Percentiles rank a stretch among this genome's conserved stretches.
These are phyloP conservation scores for Petrocephalus schoutedeni DNA, from an alignment of 2,797 vertebrate species.

Conservation along the genomic window DNA sequence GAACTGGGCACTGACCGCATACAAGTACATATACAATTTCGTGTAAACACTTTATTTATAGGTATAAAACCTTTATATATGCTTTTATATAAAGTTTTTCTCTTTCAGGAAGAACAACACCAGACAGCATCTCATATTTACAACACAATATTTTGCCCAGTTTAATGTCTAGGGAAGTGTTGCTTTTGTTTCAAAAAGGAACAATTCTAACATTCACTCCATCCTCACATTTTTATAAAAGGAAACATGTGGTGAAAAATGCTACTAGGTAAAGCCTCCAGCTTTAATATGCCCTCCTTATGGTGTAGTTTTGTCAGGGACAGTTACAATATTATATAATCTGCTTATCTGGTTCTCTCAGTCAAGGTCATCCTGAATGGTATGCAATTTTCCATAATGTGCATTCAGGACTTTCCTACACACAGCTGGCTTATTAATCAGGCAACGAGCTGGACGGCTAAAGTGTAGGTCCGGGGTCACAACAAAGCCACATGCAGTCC, in stretches of 20 bases:
- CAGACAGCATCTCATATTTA: background rate
- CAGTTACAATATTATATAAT: slow-evolving; percentile 6
- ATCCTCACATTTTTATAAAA: background rate
- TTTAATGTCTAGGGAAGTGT: background rate
- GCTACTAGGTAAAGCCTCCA: background rate
- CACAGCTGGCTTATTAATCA: background rate
- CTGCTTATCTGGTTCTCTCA: background rate
- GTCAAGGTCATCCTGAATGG: background rate
- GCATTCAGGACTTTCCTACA: background rate
- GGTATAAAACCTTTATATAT: background rate
- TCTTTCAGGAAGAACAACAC: background rate
- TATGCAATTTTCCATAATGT: background rate
- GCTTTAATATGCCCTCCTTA: background rate
- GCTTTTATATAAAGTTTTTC: background rate
- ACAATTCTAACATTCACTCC: background rate
- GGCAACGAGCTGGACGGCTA: background rate
- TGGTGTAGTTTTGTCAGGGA: background rate
- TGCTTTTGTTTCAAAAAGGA: background rate
- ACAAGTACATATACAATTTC: background rate
- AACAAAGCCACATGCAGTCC: background rate
- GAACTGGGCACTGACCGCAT: background rate
- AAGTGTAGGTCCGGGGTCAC: background rate
- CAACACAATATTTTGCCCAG: background rate
- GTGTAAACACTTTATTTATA: background rate
- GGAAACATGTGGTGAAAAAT: background rate